These are phyloP conservation scores for Zeus faber DNA, from an alignment of 2,113 vertebrate genomes.

Conservation along the genomic window DNA sequence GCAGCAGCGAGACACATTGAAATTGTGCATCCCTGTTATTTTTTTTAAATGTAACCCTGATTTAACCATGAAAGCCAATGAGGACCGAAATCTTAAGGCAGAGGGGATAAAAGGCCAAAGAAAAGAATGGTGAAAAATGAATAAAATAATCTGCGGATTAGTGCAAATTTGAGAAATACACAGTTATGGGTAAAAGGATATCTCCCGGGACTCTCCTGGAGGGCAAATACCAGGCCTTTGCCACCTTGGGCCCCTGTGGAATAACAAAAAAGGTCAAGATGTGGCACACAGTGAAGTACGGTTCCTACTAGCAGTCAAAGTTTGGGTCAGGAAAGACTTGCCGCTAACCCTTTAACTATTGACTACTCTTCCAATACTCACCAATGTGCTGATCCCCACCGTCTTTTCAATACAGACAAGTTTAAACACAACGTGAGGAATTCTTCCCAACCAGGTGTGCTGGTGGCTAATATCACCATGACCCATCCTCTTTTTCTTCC, in stretches of 20 bases:
- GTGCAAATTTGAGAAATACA: not conserved
- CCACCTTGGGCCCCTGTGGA: slow-evolving; percentile 82
- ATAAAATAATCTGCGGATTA: not conserved
- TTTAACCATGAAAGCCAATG: not conserved
- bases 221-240: slow-evolving; percentile 79
- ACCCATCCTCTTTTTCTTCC: no score
- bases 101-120: not conserved
- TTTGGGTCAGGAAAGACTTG: no score
- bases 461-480: no score
- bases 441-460: no score
- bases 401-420: no score
- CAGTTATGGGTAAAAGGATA: slow-evolving; percentile 87
- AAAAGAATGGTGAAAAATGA: not conserved
- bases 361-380: no score
- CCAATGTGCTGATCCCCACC: no score
- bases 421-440: no score
- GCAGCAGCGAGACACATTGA: not conserved
- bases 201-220: slow-evolving; percentile 93
- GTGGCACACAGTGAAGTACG: not conserved
- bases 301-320: no score
- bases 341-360: no score
- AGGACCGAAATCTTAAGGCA: not conserved
- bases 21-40: not conserved
- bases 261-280: not conserved
- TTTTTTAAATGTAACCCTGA: not conserved